Evolutionary conservation across 2,888 invertebrate species (phyloP).

Genomic region (Clusia tigrina): DNA sequence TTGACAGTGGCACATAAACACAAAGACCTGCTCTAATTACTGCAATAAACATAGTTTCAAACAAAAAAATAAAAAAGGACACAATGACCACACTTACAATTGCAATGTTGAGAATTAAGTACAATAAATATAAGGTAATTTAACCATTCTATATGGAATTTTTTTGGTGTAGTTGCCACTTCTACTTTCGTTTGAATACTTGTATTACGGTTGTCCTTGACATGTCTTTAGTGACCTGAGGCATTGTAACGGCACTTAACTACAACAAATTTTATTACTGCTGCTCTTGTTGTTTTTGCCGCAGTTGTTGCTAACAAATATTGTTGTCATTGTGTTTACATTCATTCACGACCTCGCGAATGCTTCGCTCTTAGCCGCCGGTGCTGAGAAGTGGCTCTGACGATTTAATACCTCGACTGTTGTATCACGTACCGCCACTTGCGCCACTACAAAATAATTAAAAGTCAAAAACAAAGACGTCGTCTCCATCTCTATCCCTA

Average conservation of each 20-base stretch:
- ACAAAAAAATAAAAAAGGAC: no score
- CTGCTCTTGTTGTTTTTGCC: constrained; percentile 13
- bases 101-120: no score
- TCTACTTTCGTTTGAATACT: neutral
- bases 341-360: constrained; percentile 4
- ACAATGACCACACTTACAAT: no score
- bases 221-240: constrained; percentile 43
- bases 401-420: neutral
- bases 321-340: constrained; percentile 20
- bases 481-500: no score
- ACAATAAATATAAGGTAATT: no score
- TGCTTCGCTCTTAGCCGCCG: neutral
- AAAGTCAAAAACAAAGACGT: neutral
- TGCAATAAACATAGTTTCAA: no score
- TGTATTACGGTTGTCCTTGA: constrained; percentile 47
- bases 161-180: no score
- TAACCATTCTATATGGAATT: no score
- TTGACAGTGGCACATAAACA: no score
- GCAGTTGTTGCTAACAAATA: constrained; percentile 19
- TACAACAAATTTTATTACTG: constrained; percentile 13
- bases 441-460: constrained; percentile 2
- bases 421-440: neutral
- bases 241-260: neutral
- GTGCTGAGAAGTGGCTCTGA: neutral
- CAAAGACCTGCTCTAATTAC: no score